Evolutionary conservation across 2,888 invertebrate species (phyloP).

Genomic region (Scaptomyza reducta): DNA sequence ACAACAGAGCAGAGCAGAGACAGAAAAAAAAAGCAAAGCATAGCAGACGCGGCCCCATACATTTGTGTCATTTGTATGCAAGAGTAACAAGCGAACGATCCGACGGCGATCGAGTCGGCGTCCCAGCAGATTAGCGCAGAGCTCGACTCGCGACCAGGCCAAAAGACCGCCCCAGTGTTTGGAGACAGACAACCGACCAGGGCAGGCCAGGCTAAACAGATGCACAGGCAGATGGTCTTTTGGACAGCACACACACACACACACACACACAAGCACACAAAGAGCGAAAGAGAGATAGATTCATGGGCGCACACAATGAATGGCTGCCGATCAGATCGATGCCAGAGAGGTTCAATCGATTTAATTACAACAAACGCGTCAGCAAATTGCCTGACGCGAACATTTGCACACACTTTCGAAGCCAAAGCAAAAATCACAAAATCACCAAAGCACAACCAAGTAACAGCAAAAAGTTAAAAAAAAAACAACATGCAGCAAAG

Average conservation of each 20-base stretch:
- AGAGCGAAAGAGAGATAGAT: slow-evolving; percentile 37
- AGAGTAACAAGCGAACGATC: slow-evolving; percentile 78
- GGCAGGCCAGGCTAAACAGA: slow-evolving; percentile 8
- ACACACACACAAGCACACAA: slow-evolving; percentile 34
- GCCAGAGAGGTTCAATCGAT: slow-evolving; percentile 68
- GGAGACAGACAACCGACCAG: slow-evolving; percentile 10
- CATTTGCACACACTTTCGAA: slow-evolving; percentile 80
- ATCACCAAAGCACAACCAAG: slow-evolving; percentile 29
- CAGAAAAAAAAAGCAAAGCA: slow-evolving; percentile 9
- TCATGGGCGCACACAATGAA: slow-evolving; percentile 76
- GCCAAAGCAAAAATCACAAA: slow-evolving; percentile 55
- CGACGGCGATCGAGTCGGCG: slow-evolving; percentile 58
- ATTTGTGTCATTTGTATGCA: slow-evolving; percentile 83
- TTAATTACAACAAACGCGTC: slow-evolving; percentile 81
- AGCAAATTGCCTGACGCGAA: slow-evolving; percentile 81
- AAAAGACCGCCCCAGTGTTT: slow-evolving; percentile 73
- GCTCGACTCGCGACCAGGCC: slow-evolving; percentile 46
- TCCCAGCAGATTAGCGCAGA: slow-evolving; percentile 74
- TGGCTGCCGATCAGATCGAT: slow-evolving; percentile 75
- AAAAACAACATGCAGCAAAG: neutral
- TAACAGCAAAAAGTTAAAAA: slow-evolving; percentile 7
- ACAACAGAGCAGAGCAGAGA: slow-evolving; percentile 42
- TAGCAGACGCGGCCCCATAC: slow-evolving; percentile 69
- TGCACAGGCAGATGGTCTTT: slow-evolving; percentile 42
- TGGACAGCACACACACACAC: slow-evolving; percentile 69